These are phyloP conservation scores for Lamprologus callipterus DNA, from an alignment of 2,113 vertebrate species.

Conservation along the genomic window DNA sequence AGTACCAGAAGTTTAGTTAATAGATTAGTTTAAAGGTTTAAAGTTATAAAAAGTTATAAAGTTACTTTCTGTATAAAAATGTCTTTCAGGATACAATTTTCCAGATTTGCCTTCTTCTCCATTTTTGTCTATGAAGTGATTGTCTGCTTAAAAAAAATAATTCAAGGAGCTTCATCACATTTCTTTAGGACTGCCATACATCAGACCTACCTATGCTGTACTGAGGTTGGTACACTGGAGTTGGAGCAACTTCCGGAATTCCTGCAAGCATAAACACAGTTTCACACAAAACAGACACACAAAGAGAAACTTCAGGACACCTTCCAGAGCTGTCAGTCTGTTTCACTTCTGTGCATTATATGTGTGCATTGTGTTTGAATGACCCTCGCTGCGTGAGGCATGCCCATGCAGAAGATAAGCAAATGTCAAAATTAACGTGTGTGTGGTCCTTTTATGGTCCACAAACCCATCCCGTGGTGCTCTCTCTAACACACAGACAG, in stretches of 20 bases:
- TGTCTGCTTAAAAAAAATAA: not conserved
- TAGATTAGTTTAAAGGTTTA: not conserved
- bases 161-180: not conserved
- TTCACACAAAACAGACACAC: constrained; percentile 3
- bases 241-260: constrained; percentile 66
- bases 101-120: not conserved
- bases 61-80: not conserved
- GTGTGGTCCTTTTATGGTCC: constrained; percentile 49
- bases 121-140: not conserved
- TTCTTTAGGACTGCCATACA: not conserved
- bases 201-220: constrained; percentile 69
- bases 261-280: constrained; percentile 55
- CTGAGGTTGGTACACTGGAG: constrained; percentile 69
- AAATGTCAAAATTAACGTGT: constrained; percentile 35
- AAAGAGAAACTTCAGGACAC: constrained; percentile 2
- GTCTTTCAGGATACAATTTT: not conserved
- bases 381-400: constrained; percentile 15
- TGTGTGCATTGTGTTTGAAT: constrained; percentile 9
- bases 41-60: not conserved
- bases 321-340: constrained; percentile 19
- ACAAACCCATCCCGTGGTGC: not conserved
- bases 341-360: constrained; percentile 19
- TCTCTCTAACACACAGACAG: not conserved
- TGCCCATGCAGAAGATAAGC: constrained; percentile 41
- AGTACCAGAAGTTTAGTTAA: not conserved